Percentiles rank a stretch among this genome's conserved stretches.
phyloP scores from a whole-genome alignment of 23 tunicate genomes.

The Trididemnum clinides region DNA sequence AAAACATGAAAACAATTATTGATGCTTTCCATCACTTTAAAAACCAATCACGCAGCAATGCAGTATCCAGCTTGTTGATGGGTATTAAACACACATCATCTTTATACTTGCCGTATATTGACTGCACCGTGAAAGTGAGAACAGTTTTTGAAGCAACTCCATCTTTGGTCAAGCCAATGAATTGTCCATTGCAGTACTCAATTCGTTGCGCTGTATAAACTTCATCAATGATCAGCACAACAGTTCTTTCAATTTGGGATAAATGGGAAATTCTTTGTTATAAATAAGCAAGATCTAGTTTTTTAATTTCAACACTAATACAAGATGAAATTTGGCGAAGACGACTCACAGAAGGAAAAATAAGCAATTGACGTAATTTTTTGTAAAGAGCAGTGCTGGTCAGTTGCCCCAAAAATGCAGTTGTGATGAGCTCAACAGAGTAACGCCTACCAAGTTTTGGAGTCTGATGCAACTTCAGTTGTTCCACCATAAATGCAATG shows the following conservation, averaged over 20 bases:
- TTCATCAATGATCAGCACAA: slow-evolving; percentile 20
- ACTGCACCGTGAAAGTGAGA: slow-evolving; percentile 27
- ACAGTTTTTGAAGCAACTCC: slow-evolving; percentile 31
- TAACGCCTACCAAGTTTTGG: slow-evolving; percentile 1
- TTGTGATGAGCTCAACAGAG: neutral
- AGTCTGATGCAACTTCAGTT: neutral
- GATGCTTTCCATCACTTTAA: neutral
- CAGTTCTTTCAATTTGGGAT: neutral
- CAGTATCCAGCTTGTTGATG: slow-evolving; percentile 20
- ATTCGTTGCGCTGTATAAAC: slow-evolving; percentile 29
- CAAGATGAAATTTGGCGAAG: neutral
- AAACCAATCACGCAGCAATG: slow-evolving; percentile 12
- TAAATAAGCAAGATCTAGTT: neutral
- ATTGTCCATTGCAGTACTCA: slow-evolving; percentile 25
- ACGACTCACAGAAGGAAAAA: slow-evolving; percentile 1
- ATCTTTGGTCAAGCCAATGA: slow-evolving; percentile 22
- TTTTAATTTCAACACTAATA: neutral
- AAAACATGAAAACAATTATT: neutral
- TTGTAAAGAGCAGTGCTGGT: slow-evolving; percentile 11
- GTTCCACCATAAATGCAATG: neutral
- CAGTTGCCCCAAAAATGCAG: slow-evolving; percentile 34
- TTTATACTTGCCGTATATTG: slow-evolving; percentile 5
- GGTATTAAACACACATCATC: slow-evolving; percentile 19
- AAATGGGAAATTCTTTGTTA: neutral
- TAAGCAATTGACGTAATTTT: neutral